phyloP scores from a whole-genome alignment of 2,888 invertebrate genomes.

The Torymus auratus region DNA sequence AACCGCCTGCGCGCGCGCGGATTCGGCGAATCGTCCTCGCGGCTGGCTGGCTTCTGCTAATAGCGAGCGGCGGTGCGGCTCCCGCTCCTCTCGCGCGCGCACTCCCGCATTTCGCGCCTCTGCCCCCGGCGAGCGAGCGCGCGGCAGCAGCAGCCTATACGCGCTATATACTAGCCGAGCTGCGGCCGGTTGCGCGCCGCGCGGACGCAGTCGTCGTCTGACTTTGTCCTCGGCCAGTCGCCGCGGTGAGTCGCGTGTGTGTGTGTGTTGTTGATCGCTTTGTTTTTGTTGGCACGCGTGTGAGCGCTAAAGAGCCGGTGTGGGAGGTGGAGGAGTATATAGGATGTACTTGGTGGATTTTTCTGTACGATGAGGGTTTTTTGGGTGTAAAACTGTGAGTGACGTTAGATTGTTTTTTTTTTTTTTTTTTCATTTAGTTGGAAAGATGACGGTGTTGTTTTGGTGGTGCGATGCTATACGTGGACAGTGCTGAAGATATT shows the following conservation, averaged over 20 bases:
- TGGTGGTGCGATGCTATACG: too few species aligned
- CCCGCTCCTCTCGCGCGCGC: constrained; percentile 22
- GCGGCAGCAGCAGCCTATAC: background rate
- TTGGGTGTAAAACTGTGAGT: too few species aligned
- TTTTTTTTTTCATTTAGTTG: too few species aligned
- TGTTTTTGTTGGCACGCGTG: background rate
- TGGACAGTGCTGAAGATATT: too few species aligned
- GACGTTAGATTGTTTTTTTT: too few species aligned
- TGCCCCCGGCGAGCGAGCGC: background rate
- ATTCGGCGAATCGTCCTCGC: constrained; percentile 20
- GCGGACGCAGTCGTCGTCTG: constrained; percentile 44
- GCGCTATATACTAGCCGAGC: background rate
- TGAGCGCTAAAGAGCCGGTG: too few species aligned
- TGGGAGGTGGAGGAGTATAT: too few species aligned
- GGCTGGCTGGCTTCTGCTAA: background rate
- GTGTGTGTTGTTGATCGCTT: too few species aligned
- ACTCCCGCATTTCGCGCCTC: constrained; percentile 7
- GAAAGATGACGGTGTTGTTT: too few species aligned
- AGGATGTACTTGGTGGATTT: too few species aligned
- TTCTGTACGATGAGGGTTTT: too few species aligned
- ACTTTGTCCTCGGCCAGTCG: constrained; percentile 47
- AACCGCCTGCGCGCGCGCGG: background rate
- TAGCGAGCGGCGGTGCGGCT: background rate
- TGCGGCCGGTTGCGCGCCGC: constrained; percentile 3
- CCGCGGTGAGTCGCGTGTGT: too few species aligned